These are phyloP conservation scores for Enteromius anoplus DNA, from an alignment of 2,797 vertebrate genomes.

Conservation along the genomic window DNA sequence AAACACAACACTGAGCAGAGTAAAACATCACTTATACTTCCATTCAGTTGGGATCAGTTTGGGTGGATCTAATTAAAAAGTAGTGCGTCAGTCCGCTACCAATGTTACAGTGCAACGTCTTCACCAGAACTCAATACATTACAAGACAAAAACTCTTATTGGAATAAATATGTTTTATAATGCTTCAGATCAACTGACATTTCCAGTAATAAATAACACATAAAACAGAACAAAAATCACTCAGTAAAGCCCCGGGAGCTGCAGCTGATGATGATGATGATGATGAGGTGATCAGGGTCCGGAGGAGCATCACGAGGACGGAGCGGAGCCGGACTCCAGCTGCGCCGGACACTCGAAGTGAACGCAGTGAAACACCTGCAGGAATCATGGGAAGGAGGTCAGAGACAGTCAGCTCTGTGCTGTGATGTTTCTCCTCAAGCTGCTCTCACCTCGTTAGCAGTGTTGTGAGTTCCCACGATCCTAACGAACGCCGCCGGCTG, in stretches of 20 bases:
- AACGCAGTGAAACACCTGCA: constrained; percentile 96
- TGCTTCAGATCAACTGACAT: constrained; percentile 3
- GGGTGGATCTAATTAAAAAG: background rate
- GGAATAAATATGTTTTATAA: background rate
- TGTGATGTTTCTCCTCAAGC: background rate
- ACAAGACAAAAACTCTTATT: background rate
- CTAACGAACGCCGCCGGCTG: constrained; percentile 94
- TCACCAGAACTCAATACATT: background rate
- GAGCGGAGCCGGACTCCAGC: constrained; percentile 75
- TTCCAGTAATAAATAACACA: constrained; percentile 7
- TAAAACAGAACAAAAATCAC: background rate
- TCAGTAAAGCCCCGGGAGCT: background rate
- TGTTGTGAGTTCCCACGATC: constrained; percentile 97
- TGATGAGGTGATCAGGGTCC: constrained; percentile 52
- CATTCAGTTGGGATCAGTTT: background rate
- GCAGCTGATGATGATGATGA: background rate
- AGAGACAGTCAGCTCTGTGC: no score
- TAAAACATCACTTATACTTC: background rate
- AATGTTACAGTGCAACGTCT: background rate
- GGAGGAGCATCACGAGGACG: background rate
- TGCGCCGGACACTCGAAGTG: constrained; percentile 96
- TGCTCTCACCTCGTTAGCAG: constrained; percentile 92
- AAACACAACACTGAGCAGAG: background rate
- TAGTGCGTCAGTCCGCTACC: background rate
- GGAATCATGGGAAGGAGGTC: background rate